These are phyloP conservation scores for Alaudala cheleensis DNA, from an alignment of 2,113 vertebrate species.

Conservation along the genomic window DNA sequence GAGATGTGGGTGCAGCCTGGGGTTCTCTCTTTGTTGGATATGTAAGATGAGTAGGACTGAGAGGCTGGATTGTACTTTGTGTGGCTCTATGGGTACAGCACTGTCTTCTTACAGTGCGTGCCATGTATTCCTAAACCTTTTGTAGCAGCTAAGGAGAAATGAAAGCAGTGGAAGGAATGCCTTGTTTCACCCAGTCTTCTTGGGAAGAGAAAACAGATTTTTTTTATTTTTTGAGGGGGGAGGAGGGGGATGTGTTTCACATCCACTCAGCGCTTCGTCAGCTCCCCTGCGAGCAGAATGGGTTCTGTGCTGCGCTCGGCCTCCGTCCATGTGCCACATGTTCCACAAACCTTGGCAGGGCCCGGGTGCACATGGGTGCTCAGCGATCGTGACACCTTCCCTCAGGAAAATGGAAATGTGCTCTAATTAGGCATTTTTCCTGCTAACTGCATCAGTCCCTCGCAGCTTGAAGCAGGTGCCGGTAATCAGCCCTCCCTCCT, in stretches of 20 bases:
- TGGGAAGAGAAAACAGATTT: too few species aligned
- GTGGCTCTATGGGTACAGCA: neutral
- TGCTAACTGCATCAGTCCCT: neutral
- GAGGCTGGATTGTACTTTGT: neutral
- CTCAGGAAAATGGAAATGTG: neutral
- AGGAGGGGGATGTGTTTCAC: neutral
- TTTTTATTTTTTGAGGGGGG: neutral
- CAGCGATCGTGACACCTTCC: neutral
- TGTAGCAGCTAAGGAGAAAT: neutral
- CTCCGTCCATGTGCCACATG: neutral
- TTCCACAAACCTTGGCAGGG: neutral
- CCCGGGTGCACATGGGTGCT: neutral
- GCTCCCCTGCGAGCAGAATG: neutral
- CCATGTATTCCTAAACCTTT: neutral
- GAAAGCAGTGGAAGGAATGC: neutral
- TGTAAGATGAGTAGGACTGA: neutral
- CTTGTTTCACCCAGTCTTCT: neutral
- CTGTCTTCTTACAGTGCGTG: neutral
- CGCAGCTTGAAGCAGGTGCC: slow-evolving; percentile 16
- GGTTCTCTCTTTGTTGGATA: neutral
- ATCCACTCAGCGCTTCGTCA: neutral
- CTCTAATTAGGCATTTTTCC: neutral
- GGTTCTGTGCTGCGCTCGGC: neutral
- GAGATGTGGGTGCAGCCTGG: neutral
- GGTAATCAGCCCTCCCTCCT: neutral